Conservation (phyloP, 2,797 vertebrate genomes). For the Chloroceryle inda region DNA sequence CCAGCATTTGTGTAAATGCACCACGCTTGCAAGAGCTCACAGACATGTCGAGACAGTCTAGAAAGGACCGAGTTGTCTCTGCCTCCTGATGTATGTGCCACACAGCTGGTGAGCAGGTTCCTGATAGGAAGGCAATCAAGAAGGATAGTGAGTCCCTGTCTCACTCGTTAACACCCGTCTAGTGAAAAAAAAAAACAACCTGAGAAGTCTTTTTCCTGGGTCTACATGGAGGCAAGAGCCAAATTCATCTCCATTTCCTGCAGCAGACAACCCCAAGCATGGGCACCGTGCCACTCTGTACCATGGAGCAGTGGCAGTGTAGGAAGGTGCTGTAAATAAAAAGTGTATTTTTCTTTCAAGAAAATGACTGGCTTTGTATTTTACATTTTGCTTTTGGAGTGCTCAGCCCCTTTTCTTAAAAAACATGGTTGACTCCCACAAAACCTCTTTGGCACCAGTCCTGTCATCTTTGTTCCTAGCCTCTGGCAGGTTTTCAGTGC, state of each 20-base stretch:
- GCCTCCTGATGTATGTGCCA: not conserved
- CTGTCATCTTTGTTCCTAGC: not conserved
- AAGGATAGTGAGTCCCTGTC: not conserved
- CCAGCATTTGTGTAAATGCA: not conserved
- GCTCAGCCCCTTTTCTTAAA: not conserved
- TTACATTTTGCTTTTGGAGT: not conserved
- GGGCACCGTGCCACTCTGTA: not conserved
- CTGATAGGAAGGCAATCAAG: not conserved
- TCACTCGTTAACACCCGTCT: not conserved
- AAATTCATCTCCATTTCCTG: not conserved
- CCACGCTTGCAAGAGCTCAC: not conserved
- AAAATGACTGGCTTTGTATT: not conserved
- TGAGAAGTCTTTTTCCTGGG: not conserved
- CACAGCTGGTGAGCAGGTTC: constrained; percentile 25
- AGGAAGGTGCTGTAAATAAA: not conserved
- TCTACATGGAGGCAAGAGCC: not conserved
- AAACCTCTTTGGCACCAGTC: not conserved
- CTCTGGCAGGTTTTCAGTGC: not conserved
- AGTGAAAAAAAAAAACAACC: not conserved
- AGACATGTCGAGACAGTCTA: not conserved
- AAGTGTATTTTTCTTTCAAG: not conserved
- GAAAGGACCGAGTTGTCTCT: not conserved
- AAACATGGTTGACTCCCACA: not conserved
- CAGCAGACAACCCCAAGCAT: not conserved
- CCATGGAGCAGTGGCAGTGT: not conserved